These are phyloP conservation scores for Alviniconcha strummeri DNA, from an alignment of 2,888 invertebrate species.

Conservation along the genomic window DNA sequence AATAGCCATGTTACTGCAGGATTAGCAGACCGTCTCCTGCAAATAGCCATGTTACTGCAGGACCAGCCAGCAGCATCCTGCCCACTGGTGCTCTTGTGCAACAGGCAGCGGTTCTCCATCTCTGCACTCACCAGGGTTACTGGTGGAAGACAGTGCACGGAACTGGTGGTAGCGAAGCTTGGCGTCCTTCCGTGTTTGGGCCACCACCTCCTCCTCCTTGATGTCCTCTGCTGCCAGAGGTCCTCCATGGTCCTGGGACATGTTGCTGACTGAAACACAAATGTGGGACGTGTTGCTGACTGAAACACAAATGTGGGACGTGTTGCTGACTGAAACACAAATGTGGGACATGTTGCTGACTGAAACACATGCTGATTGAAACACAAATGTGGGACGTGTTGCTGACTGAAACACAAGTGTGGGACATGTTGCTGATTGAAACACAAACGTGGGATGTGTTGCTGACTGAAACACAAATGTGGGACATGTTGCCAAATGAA, in stretches of 20 bases:
- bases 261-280: constrained; percentile 58
- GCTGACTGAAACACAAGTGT: constrained; percentile 18
- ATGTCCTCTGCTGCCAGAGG: constrained; percentile 38
- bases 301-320: background rate
- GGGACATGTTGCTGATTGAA: constrained; percentile 62
- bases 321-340: background rate
- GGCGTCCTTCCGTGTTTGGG: constrained; percentile 62
- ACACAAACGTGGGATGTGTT: background rate
- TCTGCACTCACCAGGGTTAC: constrained; percentile 6
- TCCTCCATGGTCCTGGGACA: constrained; percentile 58
- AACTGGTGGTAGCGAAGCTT: constrained; percentile 61
- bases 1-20: no score
- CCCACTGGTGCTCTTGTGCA: no score
- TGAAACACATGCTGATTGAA: constrained; percentile 38
- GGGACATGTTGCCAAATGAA: no score
- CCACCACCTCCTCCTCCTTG: constrained; percentile 52
- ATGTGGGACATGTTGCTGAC: constrained; percentile 59
- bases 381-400: background rate
- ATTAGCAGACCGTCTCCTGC: no score
- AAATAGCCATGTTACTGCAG: no score
- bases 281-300: background rate
- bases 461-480: background rate
- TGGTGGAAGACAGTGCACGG: constrained; percentile 49
- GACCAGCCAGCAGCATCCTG: no score
- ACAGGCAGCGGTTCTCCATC: no score